Percentiles rank a stretch among this genome's conserved stretches.
Evolutionary conservation across 2,113 vertebrate species (phyloP).

Genomic region (Ardeotis arabs): DNA sequence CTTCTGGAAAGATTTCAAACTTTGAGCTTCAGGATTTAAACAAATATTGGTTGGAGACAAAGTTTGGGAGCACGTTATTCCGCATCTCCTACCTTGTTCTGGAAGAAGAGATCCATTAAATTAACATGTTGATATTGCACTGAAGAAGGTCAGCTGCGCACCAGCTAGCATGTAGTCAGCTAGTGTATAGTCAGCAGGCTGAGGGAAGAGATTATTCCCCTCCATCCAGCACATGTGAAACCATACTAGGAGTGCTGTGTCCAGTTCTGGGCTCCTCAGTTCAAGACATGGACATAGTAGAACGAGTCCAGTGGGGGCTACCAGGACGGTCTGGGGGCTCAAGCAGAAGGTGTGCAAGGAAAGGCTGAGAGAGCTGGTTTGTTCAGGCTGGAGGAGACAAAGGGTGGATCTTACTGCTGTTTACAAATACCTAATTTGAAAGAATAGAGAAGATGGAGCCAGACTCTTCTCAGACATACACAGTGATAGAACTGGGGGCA

Average conservation of each 20-base stretch:
- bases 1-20: neutral
- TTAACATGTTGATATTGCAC: neutral
- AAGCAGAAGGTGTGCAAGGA: neutral
- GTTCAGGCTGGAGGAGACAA: neutral
- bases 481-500: neutral
- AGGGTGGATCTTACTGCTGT: neutral
- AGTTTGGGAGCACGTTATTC: neutral
- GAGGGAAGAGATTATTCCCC: neutral
- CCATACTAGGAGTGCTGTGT: fast-evolving
- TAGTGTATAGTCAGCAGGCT: neutral
- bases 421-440: neutral
- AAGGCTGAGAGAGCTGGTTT: neutral
- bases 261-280: neutral
- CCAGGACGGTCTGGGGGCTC: neutral
- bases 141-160: neutral
- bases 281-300: neutral
- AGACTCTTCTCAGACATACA: no score
- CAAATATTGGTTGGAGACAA: neutral
- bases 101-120: neutral
- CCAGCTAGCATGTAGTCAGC: neutral
- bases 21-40: neutral
- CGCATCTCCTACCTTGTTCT: neutral
- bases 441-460: neutral
- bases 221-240: neutral
- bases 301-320: neutral